phyloP scores from a whole-genome alignment of 2,888 invertebrate genomes.

The Zootermopsis nevadensis region DNA sequence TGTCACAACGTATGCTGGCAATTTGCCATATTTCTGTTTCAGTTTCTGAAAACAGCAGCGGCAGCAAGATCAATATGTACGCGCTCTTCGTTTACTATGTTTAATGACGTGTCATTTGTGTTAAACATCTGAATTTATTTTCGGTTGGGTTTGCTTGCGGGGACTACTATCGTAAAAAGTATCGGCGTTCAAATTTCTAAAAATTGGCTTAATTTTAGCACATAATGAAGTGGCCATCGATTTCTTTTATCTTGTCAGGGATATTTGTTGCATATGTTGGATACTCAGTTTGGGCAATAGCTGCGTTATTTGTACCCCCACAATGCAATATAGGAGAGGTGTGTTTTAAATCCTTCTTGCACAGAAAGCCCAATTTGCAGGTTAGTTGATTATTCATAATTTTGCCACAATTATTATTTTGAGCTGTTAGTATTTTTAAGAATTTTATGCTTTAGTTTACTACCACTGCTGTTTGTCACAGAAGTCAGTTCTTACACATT shows the following conservation, averaged over 20 bases:
- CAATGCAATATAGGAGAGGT: constrained; percentile 72
- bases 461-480: background rate
- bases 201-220: too few relatives aligned
- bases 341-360: constrained; percentile 78
- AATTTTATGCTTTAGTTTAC: background rate
- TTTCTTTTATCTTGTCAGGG: constrained; percentile 64
- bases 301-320: constrained; percentile 78
- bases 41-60: too few relatives aligned
- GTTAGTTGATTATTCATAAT: constrained; percentile 47
- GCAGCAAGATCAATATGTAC: too few relatives aligned
- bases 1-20: too few relatives aligned
- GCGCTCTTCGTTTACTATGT: too few relatives aligned
- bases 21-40: too few relatives aligned
- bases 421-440: background rate
- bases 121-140: too few relatives aligned
- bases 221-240: constrained; percentile 52
- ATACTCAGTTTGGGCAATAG: constrained; percentile 81
- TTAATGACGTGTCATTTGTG: too few relatives aligned
- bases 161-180: too few relatives aligned
- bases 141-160: too few relatives aligned
- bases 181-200: too few relatives aligned
- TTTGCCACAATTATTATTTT: background rate
- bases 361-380: constrained; percentile 73
- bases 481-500: background rate
- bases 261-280: constrained; percentile 76